Evolutionary conservation across 2,113 vertebrate genomes (phyloP), one percentile per base, ranked within the genome.

Genomic region (Orthochromis malagaraziensis): DNA sequence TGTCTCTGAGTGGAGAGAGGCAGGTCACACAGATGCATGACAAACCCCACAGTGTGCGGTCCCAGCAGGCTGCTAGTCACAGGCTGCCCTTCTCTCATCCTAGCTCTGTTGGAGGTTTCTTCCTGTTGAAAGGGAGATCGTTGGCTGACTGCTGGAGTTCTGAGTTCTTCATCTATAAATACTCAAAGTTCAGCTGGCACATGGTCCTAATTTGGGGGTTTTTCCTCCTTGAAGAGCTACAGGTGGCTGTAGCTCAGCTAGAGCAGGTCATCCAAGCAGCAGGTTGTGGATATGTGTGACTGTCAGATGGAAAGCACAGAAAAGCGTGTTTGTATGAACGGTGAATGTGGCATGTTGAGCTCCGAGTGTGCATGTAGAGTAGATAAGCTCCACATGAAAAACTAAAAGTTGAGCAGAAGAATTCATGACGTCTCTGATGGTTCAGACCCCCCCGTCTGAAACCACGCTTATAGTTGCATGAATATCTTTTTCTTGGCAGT

Each of bases 161-260:
- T 63, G 60, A 65, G 60, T 0, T 35, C 58, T 26, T 47, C 21
- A 45, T 17, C 14, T 17, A 47, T 73, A 35, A 63, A 11, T 35
- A 19, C 58, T 11, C 16, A 6, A 63, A 35, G 31, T 35, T 5
- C 55, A 58, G 55, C 4, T 63, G 58, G 6, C 4, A 63, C 58
- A 3, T 63, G 58, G 31, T 35, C 31, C 17, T n/a, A 35, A n/a
- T 63, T 63, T 63, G 29, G 58, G 1, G 1, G 0, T 0, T 63
- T 63, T 63, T 35, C 58, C 31, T 63, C 58, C 58, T 7, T 35
- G 8, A 35, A 63, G 31, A 63, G 58, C 58, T 63, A 63, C 58
- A 63, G 58, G 58, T n/a, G 58, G 58, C 58, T n/a, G 58, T 35
- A 63, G 31, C 3, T 63, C 17, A 63, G 9, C 31, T 7, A 12